These are phyloP conservation scores for Drosophila nannoptera DNA, from an alignment of 1,140 invertebrate genomes.

Conservation along the genomic window DNA sequence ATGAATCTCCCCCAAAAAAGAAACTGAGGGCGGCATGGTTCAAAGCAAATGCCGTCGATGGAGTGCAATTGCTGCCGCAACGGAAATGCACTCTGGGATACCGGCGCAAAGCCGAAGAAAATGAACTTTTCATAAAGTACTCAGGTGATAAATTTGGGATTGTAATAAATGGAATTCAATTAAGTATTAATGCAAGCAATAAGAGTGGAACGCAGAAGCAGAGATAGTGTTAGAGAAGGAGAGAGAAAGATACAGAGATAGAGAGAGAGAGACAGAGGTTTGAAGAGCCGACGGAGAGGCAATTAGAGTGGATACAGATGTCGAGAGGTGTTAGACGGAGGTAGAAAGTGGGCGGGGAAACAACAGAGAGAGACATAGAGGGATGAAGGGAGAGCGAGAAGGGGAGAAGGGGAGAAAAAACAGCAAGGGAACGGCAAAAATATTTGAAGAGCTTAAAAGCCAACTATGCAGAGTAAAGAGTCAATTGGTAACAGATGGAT, in stretches of 20 bases:
- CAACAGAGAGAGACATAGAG: background rate
- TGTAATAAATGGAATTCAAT: background rate
- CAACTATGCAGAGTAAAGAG: too few relatives aligned
- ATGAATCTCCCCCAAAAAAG: slow-evolving; percentile 16
- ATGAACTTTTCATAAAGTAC: background rate
- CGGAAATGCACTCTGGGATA: slow-evolving; percentile 5
- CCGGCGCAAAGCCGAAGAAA: background rate
- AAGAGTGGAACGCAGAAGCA: background rate
- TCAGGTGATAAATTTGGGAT: background rate
- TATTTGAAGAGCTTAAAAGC: too few relatives aligned
- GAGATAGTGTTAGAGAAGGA: background rate
- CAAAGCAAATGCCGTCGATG: slow-evolving; percentile 33
- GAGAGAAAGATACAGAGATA: background rate
- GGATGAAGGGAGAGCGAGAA: too few relatives aligned
- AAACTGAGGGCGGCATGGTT: slow-evolving; percentile 19
- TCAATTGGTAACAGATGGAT: too few relatives aligned
- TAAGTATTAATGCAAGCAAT: background rate
- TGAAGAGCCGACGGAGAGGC: background rate
- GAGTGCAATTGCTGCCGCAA: slow-evolving; percentile 2
- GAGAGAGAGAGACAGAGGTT: background rate
- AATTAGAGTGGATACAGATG: background rate
- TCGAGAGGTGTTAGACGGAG: too few relatives aligned
- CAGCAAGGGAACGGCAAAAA: background rate
- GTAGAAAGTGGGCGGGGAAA: too few relatives aligned
- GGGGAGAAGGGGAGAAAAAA: too few relatives aligned